A percentile compares a stretch with the other conserved stretches of the same genome.
Conservation (phyloP, 2,797 vertebrate genomes). For the Podarcis lilfordi region DNA sequence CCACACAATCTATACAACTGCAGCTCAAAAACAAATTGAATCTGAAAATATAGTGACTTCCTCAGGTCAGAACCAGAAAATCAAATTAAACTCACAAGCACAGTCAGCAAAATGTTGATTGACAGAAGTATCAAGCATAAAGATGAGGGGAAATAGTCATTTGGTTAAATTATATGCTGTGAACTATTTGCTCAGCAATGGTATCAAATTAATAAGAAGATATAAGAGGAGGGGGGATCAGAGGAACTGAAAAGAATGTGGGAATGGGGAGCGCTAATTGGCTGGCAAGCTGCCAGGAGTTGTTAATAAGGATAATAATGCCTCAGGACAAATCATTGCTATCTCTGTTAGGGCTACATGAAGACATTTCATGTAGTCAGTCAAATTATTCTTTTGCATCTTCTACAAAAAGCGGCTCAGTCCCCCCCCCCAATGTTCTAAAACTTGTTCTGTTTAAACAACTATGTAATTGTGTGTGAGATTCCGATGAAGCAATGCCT, state of each 20-base stretch:
- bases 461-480: slow-evolving; percentile 2
- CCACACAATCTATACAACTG: slow-evolving; percentile 12
- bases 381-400: background rate
- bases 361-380: background rate
- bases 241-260: slow-evolving; percentile 7
- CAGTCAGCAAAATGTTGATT: background rate
- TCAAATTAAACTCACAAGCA: slow-evolving; percentile 25
- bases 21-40: slow-evolving; percentile 5
- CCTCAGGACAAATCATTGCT: background rate
- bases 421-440: background rate
- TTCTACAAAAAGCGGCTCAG: slow-evolving; percentile 15
- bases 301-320: slow-evolving; percentile 11
- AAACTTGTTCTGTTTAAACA: background rate
- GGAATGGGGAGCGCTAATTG: background rate
- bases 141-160: background rate
- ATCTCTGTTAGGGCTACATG: slow-evolving; percentile 23
- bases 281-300: slow-evolving; percentile 15
- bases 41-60: slow-evolving; percentile 8
- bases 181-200: slow-evolving; percentile 1
- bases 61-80: slow-evolving; percentile 10
- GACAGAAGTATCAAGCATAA: slow-evolving; percentile 19
- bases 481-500: background rate
- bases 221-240: background rate
- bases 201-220: background rate
- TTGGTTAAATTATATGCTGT: slow-evolving; percentile 30